Evolutionary conservation across 2,888 invertebrate genomes (phyloP), one percentile per base, ranked within the genome.

Genomic region (Atrina japonica): DNA sequence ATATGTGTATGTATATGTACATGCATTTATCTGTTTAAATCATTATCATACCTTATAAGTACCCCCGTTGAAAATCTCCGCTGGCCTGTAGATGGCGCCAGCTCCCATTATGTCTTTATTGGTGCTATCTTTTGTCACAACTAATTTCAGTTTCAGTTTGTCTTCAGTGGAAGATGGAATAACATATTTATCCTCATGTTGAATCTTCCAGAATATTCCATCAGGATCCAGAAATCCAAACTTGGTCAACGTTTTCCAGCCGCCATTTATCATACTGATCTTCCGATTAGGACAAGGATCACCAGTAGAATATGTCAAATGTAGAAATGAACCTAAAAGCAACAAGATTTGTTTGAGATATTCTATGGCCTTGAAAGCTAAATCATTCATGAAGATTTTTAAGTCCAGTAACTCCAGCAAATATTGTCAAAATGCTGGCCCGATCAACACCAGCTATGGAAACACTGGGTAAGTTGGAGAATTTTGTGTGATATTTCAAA

Each of bases 61-160:
- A 5, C 78, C 76, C 27, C 73, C 76, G 47, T 70, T 65, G 47
- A 65, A 64, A 59, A 75, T 63, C 27, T 77, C 78, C 40, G 80
- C 80, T 27, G 40, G 45, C 25, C 73, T 53, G n/a, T 50, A 65
- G 45, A 77, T 74, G 16, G 74, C 78, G 6, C 70, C 80, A 18
- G 78, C 66, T 45, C 68, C 74, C n/a, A 78, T 53, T 0, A 30
- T 56, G 7, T 80, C 73, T 0, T 47, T 29, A 21, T 73, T 75
- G 1, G 73, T 70, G 56, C 72, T 66, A 60, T 77, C 76, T 41
- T 76, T 66, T 40, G 56, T 40, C 43, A 75, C 60, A 11, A 73
- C 70, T 14, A 77, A 59, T 55, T 77, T 80, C 1, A 77, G 61
- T 5, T 50, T 71, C 1, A 78, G 41, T 29, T 70, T 70, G 29